A percentile compares a stretch with the other conserved stretches of the same genome.
Evolutionary conservation across 2,888 invertebrate genomes (phyloP).

Genomic region (Hemicrepidius hirtus): DNA sequence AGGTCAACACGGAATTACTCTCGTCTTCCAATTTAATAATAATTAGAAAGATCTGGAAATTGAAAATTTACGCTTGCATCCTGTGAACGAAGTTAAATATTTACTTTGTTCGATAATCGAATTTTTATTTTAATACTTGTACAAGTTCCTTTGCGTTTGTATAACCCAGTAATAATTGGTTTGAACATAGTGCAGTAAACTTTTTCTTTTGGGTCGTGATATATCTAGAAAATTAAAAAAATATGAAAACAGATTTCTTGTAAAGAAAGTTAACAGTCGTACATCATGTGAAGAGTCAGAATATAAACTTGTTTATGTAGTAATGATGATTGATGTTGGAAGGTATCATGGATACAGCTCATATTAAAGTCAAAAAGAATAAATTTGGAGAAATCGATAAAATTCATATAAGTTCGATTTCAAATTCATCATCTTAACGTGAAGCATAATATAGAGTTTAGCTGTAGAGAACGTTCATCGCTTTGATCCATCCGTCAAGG

Average conservation of each 20-base stretch:
- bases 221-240: no score
- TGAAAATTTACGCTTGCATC: conserved; percentile 25
- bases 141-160: neutral
- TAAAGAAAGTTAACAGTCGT: conserved; percentile 25
- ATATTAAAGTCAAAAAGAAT: conserved; percentile 34
- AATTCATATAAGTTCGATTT: conserved; percentile 50
- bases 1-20: neutral
- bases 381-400: conserved; percentile 50
- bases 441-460: conserved; percentile 52
- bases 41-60: conserved; percentile 15
- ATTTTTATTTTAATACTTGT: conserved; percentile 24
- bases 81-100: conserved; percentile 32
- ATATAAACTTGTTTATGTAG: conserved; percentile 27
- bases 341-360: conserved; percentile 12
- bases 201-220: no score
- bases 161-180: conserved; percentile 14
- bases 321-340: conserved; percentile 43
- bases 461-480: conserved; percentile 59
- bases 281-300: conserved; percentile 25
- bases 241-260: neutral
- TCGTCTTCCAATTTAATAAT: conserved; percentile 23
- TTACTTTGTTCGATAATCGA: conserved; percentile 29
- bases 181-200: neutral
- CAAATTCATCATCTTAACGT: conserved; percentile 51
- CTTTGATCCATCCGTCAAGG: conserved; percentile 66